phyloP scores from a whole-genome alignment of 1,140 invertebrate genomes.

The Bombus confusus region DNA sequence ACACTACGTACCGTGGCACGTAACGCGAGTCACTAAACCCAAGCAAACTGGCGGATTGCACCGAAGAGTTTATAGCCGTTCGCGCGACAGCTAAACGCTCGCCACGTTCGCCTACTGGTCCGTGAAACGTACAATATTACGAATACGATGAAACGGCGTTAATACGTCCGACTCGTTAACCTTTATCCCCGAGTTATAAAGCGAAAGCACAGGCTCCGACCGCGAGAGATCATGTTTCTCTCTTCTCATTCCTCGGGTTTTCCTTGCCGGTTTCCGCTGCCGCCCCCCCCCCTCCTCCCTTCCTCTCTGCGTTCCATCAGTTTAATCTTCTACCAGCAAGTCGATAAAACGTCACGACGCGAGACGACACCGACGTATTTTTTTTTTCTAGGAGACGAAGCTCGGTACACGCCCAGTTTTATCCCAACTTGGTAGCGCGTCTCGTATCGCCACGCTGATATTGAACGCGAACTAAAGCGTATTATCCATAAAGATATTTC shows the following conservation, averaged over 20 bases:
- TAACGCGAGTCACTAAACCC: constrained; percentile 1
- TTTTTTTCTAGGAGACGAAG: constrained; percentile 9
- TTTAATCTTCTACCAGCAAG: constrained; percentile 52
- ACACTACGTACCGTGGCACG: neutral
- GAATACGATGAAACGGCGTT: constrained; percentile 70
- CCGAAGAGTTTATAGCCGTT: constrained; percentile 63
- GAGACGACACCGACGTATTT: constrained; percentile 37
- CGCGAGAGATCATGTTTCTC: neutral
- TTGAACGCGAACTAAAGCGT: constrained; percentile 52
- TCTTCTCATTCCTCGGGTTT: neutral
- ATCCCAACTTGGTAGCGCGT: constrained; percentile 42
- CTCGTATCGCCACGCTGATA: constrained; percentile 39
- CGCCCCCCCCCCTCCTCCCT: too few relatives aligned
- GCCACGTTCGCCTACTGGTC: constrained; percentile 42
- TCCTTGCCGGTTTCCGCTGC: neutral
- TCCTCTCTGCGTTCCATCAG: constrained; percentile 29
- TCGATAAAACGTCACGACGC: constrained; percentile 58
- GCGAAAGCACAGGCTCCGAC: constrained; percentile 13
- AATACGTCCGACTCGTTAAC: constrained; percentile 36
- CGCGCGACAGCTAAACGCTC: constrained; percentile 51
- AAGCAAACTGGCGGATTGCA: constrained; percentile 53
- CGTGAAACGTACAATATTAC: constrained; percentile 67
- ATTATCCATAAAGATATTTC: constrained; percentile 48
- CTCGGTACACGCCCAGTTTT: constrained; percentile 18
- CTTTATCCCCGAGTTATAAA: constrained; percentile 76